Percentiles rank a stretch among this genome's conserved stretches.
These are phyloP conservation scores for Trisateles emortualis DNA, from an alignment of 2,888 invertebrate species.

Conservation along the genomic window DNA sequence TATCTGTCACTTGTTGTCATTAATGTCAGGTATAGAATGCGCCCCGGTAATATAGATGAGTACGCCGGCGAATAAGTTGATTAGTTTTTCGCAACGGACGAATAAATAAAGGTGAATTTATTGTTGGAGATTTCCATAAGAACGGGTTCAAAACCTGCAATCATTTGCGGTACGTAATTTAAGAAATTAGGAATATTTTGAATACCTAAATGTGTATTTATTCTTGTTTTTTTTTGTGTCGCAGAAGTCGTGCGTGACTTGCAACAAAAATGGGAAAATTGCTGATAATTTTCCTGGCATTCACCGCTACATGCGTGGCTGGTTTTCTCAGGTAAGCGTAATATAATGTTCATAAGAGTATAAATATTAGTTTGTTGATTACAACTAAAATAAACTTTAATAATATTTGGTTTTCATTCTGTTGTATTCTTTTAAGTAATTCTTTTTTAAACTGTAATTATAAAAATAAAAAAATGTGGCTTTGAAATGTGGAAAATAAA, in stretches of 20 bases:
- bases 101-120: constrained; percentile 12
- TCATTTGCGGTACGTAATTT: constrained; percentile 23
- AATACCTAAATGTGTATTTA: not conserved
- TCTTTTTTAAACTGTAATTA: too few species aligned
- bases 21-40: too few species aligned
- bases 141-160: not conserved
- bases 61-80: constrained; percentile 27
- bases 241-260: constrained; percentile 54
- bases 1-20: too few species aligned
- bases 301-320: constrained; percentile 60
- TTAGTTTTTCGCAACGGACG: constrained; percentile 17
- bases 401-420: too few species aligned
- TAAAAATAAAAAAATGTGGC: too few species aligned
- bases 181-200: not conserved
- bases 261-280: constrained; percentile 65
- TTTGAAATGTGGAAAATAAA: too few species aligned
- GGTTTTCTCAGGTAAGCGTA: constrained; percentile 66
- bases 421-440: too few species aligned
- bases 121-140: not conserved
- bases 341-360: too few species aligned
- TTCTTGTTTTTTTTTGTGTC: constrained; percentile 17
- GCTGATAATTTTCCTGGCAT: constrained; percentile 60
- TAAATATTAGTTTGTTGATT: too few species aligned
- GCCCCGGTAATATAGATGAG: too few species aligned
- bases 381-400: too few species aligned